Percentiles rank a stretch among this genome's conserved stretches.
Conservation (phyloP, 1,140 invertebrate genomes). For the Geopemphigus sp. region DNA sequence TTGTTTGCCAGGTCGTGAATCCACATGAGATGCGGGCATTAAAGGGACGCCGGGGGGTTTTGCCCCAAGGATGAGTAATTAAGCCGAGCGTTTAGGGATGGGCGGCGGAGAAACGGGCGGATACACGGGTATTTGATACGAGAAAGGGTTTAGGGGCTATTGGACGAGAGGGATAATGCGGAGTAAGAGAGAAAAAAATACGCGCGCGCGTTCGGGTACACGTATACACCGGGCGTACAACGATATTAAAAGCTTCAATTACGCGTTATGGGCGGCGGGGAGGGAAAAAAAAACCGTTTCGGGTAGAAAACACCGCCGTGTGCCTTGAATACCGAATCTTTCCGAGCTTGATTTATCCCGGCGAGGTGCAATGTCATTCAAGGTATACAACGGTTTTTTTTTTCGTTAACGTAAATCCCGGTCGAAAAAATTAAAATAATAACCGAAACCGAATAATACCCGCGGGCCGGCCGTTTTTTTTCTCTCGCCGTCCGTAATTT, state of each 20-base stretch:
- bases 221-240: too few relatives aligned
- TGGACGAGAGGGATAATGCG: neutral
- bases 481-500: conserved; percentile 10
- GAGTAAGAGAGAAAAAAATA: conserved; percentile 5
- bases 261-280: conserved; percentile 1
- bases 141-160: conserved; percentile 34
- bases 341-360: conserved; percentile 34
- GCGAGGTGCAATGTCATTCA: conserved; percentile 40
- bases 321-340: conserved; percentile 47
- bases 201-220: neutral
- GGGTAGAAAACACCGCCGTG: conserved; percentile 14
- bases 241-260: conserved; percentile 48
- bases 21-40: conserved; percentile 44
- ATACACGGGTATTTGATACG: neutral
- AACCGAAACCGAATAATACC: conserved; percentile 32
- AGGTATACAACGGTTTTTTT: conserved; percentile 41
- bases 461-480: neutral
- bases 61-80: conserved; percentile 48
- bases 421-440: conserved; percentile 39
- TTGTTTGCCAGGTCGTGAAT: conserved; percentile 45
- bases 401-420: conserved; percentile 44
- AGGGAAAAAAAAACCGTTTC: conserved; percentile 9
- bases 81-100: conserved; percentile 8
- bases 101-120: neutral
- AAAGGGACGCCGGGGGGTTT: conserved; percentile 35